phyloP scores from a whole-genome alignment of 2,113 vertebrate genomes.

The Prionailurus viverrinus region DNA sequence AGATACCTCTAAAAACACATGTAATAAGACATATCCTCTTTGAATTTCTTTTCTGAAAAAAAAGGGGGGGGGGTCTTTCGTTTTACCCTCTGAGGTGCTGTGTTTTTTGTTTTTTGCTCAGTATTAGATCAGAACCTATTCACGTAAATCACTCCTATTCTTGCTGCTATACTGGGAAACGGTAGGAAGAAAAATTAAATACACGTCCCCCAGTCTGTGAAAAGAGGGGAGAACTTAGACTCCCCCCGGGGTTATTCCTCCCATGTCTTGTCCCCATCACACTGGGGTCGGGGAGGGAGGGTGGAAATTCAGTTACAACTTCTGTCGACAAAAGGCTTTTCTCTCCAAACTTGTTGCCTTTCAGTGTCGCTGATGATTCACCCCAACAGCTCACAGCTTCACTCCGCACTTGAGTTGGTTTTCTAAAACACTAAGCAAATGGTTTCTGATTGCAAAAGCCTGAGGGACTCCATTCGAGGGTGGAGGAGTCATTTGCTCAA shows the following conservation, averaged over 20 bases:
- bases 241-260: not conserved
- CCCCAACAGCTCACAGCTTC: not conserved
- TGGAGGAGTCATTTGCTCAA: not conserved
- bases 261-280: not conserved
- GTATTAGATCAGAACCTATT: conserved; percentile 1
- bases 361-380: not conserved
- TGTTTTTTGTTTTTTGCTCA: not conserved
- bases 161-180: not conserved
- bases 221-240: not conserved
- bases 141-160: conserved; percentile 29
- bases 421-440: not conserved
- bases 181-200: not conserved
- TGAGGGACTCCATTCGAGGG: not conserved
- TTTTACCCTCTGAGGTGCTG: not conserved
- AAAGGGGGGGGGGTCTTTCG: not conserved
- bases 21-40: not conserved
- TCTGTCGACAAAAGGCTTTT: not conserved
- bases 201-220: not conserved
- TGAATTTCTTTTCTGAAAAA: not conserved
- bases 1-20: not conserved
- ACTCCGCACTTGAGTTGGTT: not conserved
- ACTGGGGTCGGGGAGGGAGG: fast-evolving
- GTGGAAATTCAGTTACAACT: not conserved
- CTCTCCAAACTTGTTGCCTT: not conserved
- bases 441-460: not conserved